A percentile compares a stretch with the other conserved stretches of the same genome.
Evolutionary conservation across 92 coral and sea anemone genomes (phyloP).

Genomic region (Galaxea fascicularis): DNA sequence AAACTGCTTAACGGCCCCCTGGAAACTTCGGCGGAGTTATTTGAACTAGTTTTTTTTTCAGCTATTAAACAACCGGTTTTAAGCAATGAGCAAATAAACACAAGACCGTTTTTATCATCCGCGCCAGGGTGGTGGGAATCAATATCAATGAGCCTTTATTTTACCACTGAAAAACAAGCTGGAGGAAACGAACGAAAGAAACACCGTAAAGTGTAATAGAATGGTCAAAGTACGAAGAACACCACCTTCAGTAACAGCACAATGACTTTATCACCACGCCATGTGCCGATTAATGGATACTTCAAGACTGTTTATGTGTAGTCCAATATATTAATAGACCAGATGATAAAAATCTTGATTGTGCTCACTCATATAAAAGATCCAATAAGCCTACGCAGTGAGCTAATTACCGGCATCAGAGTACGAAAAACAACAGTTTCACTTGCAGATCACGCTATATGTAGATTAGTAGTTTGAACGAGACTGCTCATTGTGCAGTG

Average conservation of each 20-base stretch:
- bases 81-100: not conserved
- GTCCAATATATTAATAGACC: not conserved
- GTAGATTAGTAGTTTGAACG: too few relatives aligned
- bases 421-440: too few relatives aligned
- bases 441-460: too few relatives aligned
- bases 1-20: not conserved
- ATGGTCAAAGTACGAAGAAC: not conserved
- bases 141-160: too few relatives aligned
- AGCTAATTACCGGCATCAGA: not conserved
- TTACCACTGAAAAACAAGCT: too few relatives aligned
- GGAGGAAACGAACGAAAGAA: not conserved
- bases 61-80: not conserved
- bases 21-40: not conserved
- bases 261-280: not conserved
- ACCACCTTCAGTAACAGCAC: not conserved
- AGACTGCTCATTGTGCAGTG: too few relatives aligned
- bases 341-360: not conserved
- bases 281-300: slow-evolving; percentile 2
- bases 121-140: too few relatives aligned
- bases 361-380: not conserved
- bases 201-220: not conserved
- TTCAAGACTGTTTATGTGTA: not conserved
- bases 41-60: not conserved
- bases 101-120: not conserved
- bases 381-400: not conserved